Base-by-base conservation (phyloP, 2,888 invertebrate species). In the Hydrotaea cyrtoneurina region DNA sequence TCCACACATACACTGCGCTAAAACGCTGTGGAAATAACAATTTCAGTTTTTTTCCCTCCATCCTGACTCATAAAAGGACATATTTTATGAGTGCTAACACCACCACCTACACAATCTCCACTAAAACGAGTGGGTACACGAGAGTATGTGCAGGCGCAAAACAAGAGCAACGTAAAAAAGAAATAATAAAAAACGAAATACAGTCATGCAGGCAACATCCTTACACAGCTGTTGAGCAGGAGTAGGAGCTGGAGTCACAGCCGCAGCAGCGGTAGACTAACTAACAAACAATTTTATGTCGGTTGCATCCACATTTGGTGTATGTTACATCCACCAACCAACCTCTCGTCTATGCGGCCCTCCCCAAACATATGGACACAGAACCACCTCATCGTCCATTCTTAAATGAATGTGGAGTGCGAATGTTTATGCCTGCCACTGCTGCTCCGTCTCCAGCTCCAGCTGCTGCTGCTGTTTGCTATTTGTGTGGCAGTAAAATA, bases 61-160 rank as follows among this genome's bases (percentile, higher is more conserved):
- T 69, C 7, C 73, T 62, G 79, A 62, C 64, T 85, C 79, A 85
- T 82, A 82, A 85, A 79, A 85, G 85, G 82, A 85, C 85, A 85
- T 77, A 85, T 82, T 85, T 85, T 85, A 85, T 82, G 85, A 85
- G 79, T 62, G 73, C 76, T 74, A 79, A 69, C 36, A 55, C 74
- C 84, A 81, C 76, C 82, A 82, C 82, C 85, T 85, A 82, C 76
- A 82, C 79, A 80, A 79, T 81, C 66, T 76, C n/a, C 57, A 53
- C 59, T 43, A 50, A 26, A 17, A 69, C 5, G 39, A 57, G 11
- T 0, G 19, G 36, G 11, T 43, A 39, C 31, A 46, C 17, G 55
- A 39, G 55, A 21, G 10, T 21, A 11, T 57, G 59, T 15, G 26
- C 26, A 23, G 15, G 4, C 66, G 36, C 39, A 55, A 74, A 73